Percentiles rank a stretch among this genome's conserved stretches.
phyloP scores from a whole-genome alignment of 2,113 vertebrate species.

The Phodopus roborovskii region DNA sequence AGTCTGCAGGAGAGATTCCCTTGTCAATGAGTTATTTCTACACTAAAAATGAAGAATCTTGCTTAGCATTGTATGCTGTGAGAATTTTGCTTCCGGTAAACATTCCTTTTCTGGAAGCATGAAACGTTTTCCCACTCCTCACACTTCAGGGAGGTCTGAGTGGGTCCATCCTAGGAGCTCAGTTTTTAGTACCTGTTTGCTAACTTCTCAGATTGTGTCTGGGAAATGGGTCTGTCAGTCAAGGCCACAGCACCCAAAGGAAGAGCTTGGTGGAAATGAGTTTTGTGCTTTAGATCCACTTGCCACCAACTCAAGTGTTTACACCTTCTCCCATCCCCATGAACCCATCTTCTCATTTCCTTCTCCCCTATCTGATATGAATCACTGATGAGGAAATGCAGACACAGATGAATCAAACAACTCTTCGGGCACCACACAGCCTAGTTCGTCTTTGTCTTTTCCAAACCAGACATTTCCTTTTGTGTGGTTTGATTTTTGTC shows the following conservation, averaged over 20 bases:
- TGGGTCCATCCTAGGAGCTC: not conserved
- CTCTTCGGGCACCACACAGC: not conserved
- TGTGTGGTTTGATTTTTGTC: not conserved
- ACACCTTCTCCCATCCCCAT: not conserved
- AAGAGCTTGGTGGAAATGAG: not conserved
- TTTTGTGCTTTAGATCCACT: not conserved
- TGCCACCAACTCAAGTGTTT: not conserved
- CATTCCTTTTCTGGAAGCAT: conserved; percentile 34
- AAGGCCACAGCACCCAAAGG: not conserved
- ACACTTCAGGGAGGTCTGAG: not conserved
- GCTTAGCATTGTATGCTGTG: conserved; percentile 51
- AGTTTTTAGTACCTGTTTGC: not conserved
- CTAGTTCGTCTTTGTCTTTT: not conserved
- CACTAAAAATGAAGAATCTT: conserved; percentile 14
- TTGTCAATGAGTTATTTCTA: conserved; percentile 55
- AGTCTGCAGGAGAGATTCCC: conserved; percentile 34
- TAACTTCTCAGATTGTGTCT: not conserved
- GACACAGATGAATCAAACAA: not conserved
- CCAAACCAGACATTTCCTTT: not conserved
- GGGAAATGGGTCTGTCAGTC: not conserved
- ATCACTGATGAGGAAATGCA: not conserved
- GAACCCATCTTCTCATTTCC: not conserved
- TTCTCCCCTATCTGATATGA: not conserved
- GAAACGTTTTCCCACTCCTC: not conserved
- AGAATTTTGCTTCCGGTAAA: conserved; percentile 66